A percentile compares a stretch with the other conserved stretches of the same genome.
These are phyloP conservation scores for Molanna angustata DNA, from an alignment of 2,888 invertebrate genomes.

Conservation along the genomic window DNA sequence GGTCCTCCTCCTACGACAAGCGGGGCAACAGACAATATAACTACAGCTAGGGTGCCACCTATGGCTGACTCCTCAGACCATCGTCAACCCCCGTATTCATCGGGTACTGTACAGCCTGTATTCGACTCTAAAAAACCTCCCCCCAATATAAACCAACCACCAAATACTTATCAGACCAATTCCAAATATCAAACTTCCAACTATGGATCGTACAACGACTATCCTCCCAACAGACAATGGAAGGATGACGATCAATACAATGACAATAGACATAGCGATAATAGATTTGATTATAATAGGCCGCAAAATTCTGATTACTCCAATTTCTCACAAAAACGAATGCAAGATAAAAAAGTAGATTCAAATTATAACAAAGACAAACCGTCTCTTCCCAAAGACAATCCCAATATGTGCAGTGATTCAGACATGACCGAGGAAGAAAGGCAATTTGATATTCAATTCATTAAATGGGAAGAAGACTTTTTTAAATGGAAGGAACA, in stretches of 20 bases:
- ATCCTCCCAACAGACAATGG: no score
- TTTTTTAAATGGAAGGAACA: conserved; percentile 89
- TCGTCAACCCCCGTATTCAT: neutral
- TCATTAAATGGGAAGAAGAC: conserved; percentile 88
- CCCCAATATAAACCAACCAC: neutral
- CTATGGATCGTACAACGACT: no score
- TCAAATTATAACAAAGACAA: no score
- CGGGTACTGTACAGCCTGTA: neutral
- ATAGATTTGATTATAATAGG: no score
- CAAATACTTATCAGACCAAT: neutral
- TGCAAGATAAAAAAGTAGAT: no score
- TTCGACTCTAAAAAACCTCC: neutral
- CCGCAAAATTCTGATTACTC: no score
- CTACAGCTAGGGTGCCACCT: no score
- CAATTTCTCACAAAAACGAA: no score
- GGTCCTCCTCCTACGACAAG: conserved; percentile 39
- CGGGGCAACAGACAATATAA: neutral
- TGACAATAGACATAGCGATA: no score
- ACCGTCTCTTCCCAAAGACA: neutral
- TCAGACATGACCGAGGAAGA: conserved; percentile 60
- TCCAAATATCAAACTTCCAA: neutral
- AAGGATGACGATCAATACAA: no score
- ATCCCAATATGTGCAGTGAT: no score
- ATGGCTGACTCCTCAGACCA: neutral
- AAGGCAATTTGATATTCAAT: conserved; percentile 83